These are phyloP conservation scores for Tor tambroides DNA, from an alignment of 2,113 vertebrate species.

Conservation along the genomic window DNA sequence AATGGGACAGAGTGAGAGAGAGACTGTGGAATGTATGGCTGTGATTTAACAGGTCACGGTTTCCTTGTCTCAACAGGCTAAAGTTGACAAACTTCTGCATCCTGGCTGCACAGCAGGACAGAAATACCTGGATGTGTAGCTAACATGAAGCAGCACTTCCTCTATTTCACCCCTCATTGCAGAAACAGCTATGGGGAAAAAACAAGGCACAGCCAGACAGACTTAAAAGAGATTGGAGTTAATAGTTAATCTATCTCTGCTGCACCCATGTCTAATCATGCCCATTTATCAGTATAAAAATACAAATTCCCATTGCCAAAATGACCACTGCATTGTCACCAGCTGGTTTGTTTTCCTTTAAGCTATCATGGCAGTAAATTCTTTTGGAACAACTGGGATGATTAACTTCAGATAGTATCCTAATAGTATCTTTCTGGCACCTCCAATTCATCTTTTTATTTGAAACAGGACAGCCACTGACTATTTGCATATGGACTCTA, in stretches of 20 bases:
- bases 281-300: not conserved
- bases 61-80: not conserved
- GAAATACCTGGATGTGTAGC: conserved; percentile 35
- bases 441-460: not conserved
- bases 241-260: not conserved
- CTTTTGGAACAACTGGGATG: not conserved
- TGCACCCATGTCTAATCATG: not conserved
- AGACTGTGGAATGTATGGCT: not conserved
- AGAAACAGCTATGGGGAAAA: conserved; percentile 6
- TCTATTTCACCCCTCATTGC: not conserved
- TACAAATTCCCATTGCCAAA: not conserved
- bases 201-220: not conserved
- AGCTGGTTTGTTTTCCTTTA: not conserved
- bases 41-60: not conserved
- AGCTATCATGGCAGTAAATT: not conserved
- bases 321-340: no score
- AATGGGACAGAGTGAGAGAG: not conserved
- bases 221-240: not conserved
- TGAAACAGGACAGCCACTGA: not conserved
- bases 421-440: not conserved
- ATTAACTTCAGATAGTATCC: not conserved
- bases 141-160: conserved; percentile 45
- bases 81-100: not conserved
- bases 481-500: not conserved
- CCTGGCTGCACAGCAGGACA: conserved; percentile 12